Evolutionary conservation across 2,888 invertebrate species (phyloP).

Genomic region (Clistopyga incitator): DNA sequence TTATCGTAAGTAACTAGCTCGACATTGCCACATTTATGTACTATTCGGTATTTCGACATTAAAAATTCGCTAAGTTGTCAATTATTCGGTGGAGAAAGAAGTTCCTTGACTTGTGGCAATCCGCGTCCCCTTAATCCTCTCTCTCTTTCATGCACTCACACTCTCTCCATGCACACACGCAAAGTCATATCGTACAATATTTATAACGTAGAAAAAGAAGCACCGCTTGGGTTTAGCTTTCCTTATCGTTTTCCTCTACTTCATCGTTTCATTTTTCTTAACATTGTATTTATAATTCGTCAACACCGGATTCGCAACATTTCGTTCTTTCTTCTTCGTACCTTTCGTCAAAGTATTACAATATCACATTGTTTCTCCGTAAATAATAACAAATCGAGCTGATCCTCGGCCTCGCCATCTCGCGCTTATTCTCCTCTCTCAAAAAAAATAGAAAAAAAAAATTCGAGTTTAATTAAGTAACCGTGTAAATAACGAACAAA

Average conservation of each 20-base stretch:
- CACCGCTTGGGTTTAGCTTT: slow-evolving; percentile 74
- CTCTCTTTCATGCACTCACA: slow-evolving; percentile 23
- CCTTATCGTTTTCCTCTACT: slow-evolving; percentile 14
- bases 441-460: no score
- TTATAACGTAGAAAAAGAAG: slow-evolving; percentile 80
- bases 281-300: slow-evolving; percentile 31
- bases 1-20: slow-evolving; percentile 81
- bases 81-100: slow-evolving; percentile 24
- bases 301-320: slow-evolving; percentile 35
- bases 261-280: slow-evolving; percentile 20
- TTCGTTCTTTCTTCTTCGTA: slow-evolving; percentile 20
- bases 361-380: slow-evolving; percentile 65
- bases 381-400: slow-evolving; percentile 63
- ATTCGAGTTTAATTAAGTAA: slow-evolving; percentile 6
- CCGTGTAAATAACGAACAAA: not conserved
- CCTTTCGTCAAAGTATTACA: slow-evolving; percentile 52
- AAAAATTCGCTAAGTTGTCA: slow-evolving; percentile 36
- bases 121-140: slow-evolving; percentile 15
- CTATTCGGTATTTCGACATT: slow-evolving; percentile 67
- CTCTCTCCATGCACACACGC: slow-evolving; percentile 29
- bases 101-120: slow-evolving; percentile 18
- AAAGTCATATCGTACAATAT: slow-evolving; percentile 77
- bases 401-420: slow-evolving; percentile 30
- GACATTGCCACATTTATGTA: slow-evolving; percentile 80
- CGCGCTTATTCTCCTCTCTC: slow-evolving; percentile 10